A percentile compares a stretch with the other conserved stretches of the same genome.
phyloP scores from a whole-genome alignment of 2,113 vertebrate species.

The Oncorhynchus masou region DNA sequence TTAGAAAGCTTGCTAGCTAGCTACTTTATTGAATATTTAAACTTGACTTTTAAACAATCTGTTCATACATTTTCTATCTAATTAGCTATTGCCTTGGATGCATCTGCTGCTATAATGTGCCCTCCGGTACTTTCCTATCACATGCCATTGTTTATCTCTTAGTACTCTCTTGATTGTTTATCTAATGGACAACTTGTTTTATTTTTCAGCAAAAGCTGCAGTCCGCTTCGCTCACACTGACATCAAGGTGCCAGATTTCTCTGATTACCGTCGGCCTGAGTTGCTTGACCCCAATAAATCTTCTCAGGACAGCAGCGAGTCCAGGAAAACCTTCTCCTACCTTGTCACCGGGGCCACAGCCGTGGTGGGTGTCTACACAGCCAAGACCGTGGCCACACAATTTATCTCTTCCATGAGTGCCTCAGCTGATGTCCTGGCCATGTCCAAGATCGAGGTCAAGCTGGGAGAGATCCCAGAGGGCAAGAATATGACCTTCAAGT shows the following conservation, averaged over 20 bases:
- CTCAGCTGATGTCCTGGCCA: slow-evolving; percentile 87
- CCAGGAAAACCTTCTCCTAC: slow-evolving; percentile 84
- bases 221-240: slow-evolving; percentile 83
- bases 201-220: slow-evolving; percentile 66
- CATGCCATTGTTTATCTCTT: neutral
- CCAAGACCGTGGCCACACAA: slow-evolving; percentile 84
- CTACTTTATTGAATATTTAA: too few relatives aligned
- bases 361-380: slow-evolving; percentile 77
- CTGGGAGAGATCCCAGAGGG: slow-evolving; percentile 87
- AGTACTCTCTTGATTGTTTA: neutral
- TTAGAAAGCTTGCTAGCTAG: too few relatives aligned
- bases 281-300: slow-evolving; percentile 74
- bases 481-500: slow-evolving; percentile 92
- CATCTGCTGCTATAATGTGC: too few relatives aligned
- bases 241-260: slow-evolving; percentile 83
- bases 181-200: neutral
- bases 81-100: too few relatives aligned
- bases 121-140: too few relatives aligned
- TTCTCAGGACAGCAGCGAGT: slow-evolving; percentile 79
- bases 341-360: slow-evolving; percentile 78
- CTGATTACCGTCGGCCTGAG: slow-evolving; percentile 78
- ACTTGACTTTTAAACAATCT: too few relatives aligned
- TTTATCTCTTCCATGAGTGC: slow-evolving; percentile 89
- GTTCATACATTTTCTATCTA: too few relatives aligned
- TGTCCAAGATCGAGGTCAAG: slow-evolving; percentile 92